A percentile compares a stretch with the other conserved stretches of the same genome.
Conservation (phyloP, 35 echinoderm and acorn worm genomes). For the Ophioderma brevispina region DNA sequence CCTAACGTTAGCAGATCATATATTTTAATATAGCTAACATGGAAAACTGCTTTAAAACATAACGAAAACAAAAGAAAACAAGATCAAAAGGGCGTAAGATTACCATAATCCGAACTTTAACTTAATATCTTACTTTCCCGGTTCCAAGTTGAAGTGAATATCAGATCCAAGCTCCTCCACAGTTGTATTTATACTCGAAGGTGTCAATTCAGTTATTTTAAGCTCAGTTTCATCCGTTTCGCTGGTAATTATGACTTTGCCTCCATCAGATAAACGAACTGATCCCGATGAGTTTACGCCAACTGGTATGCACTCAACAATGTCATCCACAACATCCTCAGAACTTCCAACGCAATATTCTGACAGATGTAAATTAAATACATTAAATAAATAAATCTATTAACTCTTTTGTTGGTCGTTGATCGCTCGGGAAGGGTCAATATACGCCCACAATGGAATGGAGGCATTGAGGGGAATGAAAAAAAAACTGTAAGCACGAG, state of each 20-base stretch:
- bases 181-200: not conserved
- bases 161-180: not conserved
- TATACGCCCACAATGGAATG: no score
- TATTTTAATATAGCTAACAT: no score
- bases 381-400: no score
- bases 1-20: no score
- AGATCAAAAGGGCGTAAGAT: not conserved
- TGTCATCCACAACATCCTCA: constrained; percentile 21
- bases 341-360: constrained; percentile 46
- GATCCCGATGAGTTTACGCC: constrained; percentile 22
- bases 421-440: no score
- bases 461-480: no score
- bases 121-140: constrained; percentile 60
- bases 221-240: not conserved
- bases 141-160: constrained; percentile 34
- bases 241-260: not conserved
- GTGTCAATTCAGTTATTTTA: constrained; percentile 15
- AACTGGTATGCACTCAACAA: constrained; percentile 24
- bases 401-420: no score
- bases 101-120: not conserved
- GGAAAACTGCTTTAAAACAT: no score
- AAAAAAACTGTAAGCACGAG: no score
- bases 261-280: constrained; percentile 2
- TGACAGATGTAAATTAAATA: no score
- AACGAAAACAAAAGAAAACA: not conserved